Base-by-base conservation (phyloP, 2,797 vertebrate species). In the Botia almorhae region DNA sequence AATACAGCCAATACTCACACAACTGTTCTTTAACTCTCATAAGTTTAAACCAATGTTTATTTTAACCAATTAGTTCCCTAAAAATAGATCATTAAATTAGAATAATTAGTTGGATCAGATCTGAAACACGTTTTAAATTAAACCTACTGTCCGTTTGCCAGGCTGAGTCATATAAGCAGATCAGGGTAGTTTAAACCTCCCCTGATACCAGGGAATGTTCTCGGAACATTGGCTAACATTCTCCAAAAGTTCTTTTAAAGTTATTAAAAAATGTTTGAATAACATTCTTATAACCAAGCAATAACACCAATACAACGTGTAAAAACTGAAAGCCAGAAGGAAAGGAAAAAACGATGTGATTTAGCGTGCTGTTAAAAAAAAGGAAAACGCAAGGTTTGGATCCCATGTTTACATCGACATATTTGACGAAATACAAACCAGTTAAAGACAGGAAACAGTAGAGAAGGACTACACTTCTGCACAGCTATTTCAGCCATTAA, bases 381-480 rank as follows among this genome's bases (percentile, higher is more conserved):
- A 46, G 55, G 4, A 82, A 76, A 58, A 26, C 68, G 69, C 19
- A 63, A 46, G 12, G 29, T 33, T 51, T 72, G 48, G 36, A 65
- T 36, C 1, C 6, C 51, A 69, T 72, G 61, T 83, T 67, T 67
- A 80, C 74, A 70, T 43, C 77, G 55, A 46, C 77, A 85, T 81
- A 77, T 75, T 74, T 72, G 58, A 70, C 55, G 75, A 67, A 78
- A 78, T 78, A 83, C 69, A 84, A 81, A 72, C 36, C 82, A 86
- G 69, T 81, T 60, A 86, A 84, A 65, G 79, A 43, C 86, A 88
- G 13, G 8, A 82, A 83, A 87, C 78, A 83, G 60, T 51, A 85
- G 85, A 86, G 77, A 68, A 87, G 86, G 80, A 85, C 82, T 83
- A 67, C 84, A 85, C 83, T 61, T 78, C 81, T 85, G 75, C 69